Evolutionary conservation across 2,113 vertebrate genomes (phyloP).

Genomic region (Microtus montanus): DNA sequence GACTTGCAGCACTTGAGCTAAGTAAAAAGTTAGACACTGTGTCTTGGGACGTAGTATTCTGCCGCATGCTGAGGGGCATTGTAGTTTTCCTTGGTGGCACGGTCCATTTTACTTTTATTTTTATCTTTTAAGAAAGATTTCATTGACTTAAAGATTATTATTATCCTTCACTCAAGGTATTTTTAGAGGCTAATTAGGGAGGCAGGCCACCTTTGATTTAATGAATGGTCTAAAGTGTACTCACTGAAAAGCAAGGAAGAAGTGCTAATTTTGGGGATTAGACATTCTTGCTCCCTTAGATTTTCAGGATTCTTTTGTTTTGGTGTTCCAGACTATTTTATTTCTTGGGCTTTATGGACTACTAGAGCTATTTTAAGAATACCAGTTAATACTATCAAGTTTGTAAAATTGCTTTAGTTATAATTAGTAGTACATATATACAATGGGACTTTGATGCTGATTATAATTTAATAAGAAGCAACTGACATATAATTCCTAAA

Average conservation of each 20-base stretch:
- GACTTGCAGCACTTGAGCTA: neutral
- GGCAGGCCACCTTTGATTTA: conserved; percentile 76
- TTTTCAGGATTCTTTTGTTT: conserved; percentile 73
- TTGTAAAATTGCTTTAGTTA: conserved; percentile 26
- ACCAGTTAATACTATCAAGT: conserved; percentile 12
- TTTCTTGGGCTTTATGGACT: conserved; percentile 48
- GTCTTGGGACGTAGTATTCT: conserved; percentile 47
- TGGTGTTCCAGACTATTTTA: conserved; percentile 66
- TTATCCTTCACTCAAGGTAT: conserved; percentile 74
- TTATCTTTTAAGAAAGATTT: conserved; percentile 77
- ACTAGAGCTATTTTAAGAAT: conserved; percentile 47
- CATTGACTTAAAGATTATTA: conserved; percentile 79
- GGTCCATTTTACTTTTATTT: conserved; percentile 75
- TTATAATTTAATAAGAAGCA: conserved; percentile 57
- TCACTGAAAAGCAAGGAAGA: conserved; percentile 71
- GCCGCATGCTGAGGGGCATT: conserved; percentile 56
- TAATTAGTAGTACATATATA: neutral
- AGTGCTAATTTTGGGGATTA: conserved; percentile 73
- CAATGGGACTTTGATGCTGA: conserved; percentile 1
- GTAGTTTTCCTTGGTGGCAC: conserved; percentile 54
- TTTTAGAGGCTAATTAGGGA: conserved; percentile 78
- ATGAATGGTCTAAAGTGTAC: conserved; percentile 68
- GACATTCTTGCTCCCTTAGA: conserved; percentile 62
- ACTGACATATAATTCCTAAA: conserved; percentile 40
- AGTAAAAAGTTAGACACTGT: conserved; percentile 21